Evolutionary conservation across 1,140 invertebrate species (phyloP), one percentile per base, ranked within the genome.

Genomic region (Eurytemora carolleeae): DNA sequence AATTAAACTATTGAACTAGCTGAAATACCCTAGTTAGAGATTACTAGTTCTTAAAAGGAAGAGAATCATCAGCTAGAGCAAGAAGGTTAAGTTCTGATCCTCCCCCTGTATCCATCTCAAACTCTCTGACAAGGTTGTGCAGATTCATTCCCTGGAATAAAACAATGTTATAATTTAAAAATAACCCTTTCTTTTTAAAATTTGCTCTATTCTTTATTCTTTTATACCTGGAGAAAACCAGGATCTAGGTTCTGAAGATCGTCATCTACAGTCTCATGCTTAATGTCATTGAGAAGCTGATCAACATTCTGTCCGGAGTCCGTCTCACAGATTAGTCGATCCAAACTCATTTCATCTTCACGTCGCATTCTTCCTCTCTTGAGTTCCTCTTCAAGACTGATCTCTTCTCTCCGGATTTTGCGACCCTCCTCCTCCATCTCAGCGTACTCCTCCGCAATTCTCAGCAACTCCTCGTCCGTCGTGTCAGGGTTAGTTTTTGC

Each of bases 71-170:
- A 15, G 44, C 60, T 15, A 62, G 24, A 58, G 60, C 57, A 25
- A 62, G 55, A n/a, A 62, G 7, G 2, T 53, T 53, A 17, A 62
- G 60, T 25, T 55, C 19, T 2, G 60, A 55, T 12, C 53, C 60
- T 12, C 19, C 19, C 1, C 60, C 60, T 2, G 22, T 25, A 24
- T 59, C 60, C 24, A 62, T 25, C 26, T 62, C 60, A 23, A 62
- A 62, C 23, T 62, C 60, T 2, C 60, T 18, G 17, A 62, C 60
- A 17, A 62, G 25, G 16, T 19, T 23, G 19, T 18, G 19, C n/a
- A 62, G 24, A 53, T 62, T 62, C 60, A 62, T 62, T 53, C 55
- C 55, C n/a, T 56, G 53, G 2, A 62, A 57, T 20, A 62, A 62
- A 3, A 22, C 60, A 1, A 58, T n/a, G 31, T 62, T 52, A 3